phyloP scores from a whole-genome alignment of 2,797 vertebrate species.

The Syndactyla subalaris region DNA sequence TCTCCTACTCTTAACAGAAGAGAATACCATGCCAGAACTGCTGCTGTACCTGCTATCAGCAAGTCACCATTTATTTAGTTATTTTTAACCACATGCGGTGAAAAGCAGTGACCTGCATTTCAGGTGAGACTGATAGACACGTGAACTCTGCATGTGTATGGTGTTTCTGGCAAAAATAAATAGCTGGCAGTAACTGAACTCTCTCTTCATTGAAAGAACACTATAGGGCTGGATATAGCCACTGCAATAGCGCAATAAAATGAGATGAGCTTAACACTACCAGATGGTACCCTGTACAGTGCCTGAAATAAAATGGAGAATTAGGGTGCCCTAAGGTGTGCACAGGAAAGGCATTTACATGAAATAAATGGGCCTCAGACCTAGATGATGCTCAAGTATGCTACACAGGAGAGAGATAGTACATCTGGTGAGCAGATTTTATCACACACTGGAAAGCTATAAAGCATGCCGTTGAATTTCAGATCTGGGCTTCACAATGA shows the following conservation, averaged over 20 bases:
- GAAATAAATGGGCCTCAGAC: slow-evolving; percentile 97
- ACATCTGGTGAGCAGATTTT: slow-evolving; percentile 89
- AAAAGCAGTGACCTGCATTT: slow-evolving; percentile 56
- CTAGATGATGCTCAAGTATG: slow-evolving; percentile 88
- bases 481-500: slow-evolving; percentile 76
- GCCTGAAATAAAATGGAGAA: slow-evolving; percentile 97
- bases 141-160: slow-evolving; percentile 66
- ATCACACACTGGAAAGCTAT: slow-evolving; percentile 84
- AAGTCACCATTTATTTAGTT: slow-evolving; percentile 1
- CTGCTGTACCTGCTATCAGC: slow-evolving; percentile 1
- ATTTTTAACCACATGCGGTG: slow-evolving; percentile 35
- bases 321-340: slow-evolving; percentile 97
- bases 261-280: slow-evolving; percentile 84
- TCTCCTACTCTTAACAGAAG: slow-evolving; percentile 43
- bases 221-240: slow-evolving; percentile 72
- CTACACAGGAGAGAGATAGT: slow-evolving; percentile 85
- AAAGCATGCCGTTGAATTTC: slow-evolving; percentile 79
- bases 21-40: neutral
- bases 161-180: slow-evolving; percentile 82
- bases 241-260: slow-evolving; percentile 77
- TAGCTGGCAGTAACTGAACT: slow-evolving; percentile 74
- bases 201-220: slow-evolving; percentile 70
- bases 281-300: slow-evolving; percentile 97
- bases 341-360: slow-evolving; percentile 96
- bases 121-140: slow-evolving; percentile 51